phyloP scores from a whole-genome alignment of 2,113 vertebrate species.

The Kobus ellipsiprymnus region DNA sequence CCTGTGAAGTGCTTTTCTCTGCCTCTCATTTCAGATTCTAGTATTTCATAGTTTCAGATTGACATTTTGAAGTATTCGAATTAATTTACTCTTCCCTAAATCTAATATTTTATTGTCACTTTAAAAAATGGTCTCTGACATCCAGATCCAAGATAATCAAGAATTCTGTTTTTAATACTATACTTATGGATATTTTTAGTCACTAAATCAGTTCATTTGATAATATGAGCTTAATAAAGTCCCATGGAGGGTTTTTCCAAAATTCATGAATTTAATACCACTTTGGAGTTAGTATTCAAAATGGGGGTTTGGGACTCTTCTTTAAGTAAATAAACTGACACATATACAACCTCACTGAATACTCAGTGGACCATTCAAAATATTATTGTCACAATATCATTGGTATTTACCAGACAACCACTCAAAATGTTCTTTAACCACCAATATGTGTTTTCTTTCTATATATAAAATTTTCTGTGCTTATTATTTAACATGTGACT shows the following conservation, averaged over 20 bases:
- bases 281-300: not conserved
- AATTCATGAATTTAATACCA: not conserved
- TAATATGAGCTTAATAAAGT: not conserved
- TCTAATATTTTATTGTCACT: not conserved
- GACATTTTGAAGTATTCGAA: conserved; percentile 24
- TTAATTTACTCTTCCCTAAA: not conserved
- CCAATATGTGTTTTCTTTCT: not conserved
- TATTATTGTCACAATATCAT: not conserved
- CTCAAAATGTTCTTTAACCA: not conserved
- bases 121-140: conserved; percentile 9
- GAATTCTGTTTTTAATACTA: not conserved
- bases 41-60: not conserved
- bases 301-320: accelerated
- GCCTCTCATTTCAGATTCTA: not conserved
- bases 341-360: accelerated
- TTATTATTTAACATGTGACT: not conserved
- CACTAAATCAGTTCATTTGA: not conserved
- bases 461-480: not conserved
- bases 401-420: not conserved
- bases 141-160: not conserved
- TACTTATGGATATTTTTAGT: conserved; percentile 18
- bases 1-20: not conserved
- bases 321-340: not conserved
- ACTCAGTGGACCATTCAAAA: not conserved
- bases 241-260: not conserved